Conservation (phyloP, 2,888 invertebrate species). For the Caenorhabditis japonica region DNA sequence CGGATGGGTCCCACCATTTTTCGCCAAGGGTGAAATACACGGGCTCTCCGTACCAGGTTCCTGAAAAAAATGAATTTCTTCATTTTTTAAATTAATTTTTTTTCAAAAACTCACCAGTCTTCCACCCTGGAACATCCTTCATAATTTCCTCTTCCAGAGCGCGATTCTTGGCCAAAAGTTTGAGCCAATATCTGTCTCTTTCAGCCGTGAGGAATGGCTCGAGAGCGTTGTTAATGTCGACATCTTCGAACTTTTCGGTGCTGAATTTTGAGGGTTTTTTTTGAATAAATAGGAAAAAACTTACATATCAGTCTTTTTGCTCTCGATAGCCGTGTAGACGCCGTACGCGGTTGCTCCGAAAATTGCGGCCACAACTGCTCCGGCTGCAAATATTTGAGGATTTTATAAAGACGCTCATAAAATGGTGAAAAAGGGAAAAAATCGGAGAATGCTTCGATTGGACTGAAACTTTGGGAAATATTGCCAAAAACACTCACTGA, state of each 20-base stretch:
- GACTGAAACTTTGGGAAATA: no score
- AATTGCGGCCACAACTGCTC: conserved; percentile 61
- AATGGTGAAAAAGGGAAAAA: no score
- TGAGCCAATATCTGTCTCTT: conserved; percentile 75
- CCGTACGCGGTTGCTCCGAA: conserved; percentile 64
- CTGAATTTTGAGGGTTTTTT: conserved; percentile 49
- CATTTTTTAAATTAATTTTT: background rate
- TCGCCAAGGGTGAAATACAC: conserved; percentile 78
- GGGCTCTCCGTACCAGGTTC: conserved; percentile 79
- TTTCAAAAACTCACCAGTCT: conserved; percentile 45
- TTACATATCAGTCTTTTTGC: conserved; percentile 54
- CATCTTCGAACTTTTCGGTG: conserved; percentile 75
- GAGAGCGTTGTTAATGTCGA: conserved; percentile 72
- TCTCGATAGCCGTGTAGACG: conserved; percentile 57
- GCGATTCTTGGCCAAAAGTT: conserved; percentile 77
- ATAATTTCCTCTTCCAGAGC: conserved; percentile 79
- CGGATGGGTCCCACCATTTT: conserved; percentile 75
- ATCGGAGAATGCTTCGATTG: no score
- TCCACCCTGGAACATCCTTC: conserved; percentile 79
- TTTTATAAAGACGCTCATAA: no score
- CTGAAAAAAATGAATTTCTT: conserved; percentile 59
- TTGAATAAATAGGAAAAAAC: background rate
- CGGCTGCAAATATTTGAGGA: conserved; percentile 63
- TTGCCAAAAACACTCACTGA: no score
- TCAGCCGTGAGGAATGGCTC: conserved; percentile 76